Base-by-base conservation (phyloP, 2,113 vertebrate species). In the Calidris pygmaea region DNA sequence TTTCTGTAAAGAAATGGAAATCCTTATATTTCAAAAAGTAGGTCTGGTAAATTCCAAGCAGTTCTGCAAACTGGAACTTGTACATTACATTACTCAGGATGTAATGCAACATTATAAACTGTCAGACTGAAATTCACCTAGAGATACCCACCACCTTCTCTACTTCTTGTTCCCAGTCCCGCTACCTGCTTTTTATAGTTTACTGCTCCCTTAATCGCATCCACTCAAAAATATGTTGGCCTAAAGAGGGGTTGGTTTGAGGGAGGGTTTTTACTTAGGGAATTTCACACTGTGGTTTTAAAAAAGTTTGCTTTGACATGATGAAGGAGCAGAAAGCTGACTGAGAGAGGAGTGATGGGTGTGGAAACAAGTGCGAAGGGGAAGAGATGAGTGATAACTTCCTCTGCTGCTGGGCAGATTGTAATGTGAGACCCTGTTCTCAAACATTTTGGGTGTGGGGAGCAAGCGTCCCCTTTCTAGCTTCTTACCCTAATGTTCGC, bases 351-450 rank as follows among this genome's bases (percentile, higher is more conserved):
- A 96, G 48, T 37, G 77, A 87, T 87, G 87, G 84, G 52, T 94
- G 71, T 85, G 77, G 94, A 76, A 82, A 47, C 14, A 30, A 82
- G 70, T 2, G 15, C 0, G 10, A 59, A 85, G 43, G 53, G 56
- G 48, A 87, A 55, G 84, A 77, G 91, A 37, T 79, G 95, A 96
- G 84, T 52, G 93, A 89, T 56, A 32, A 24, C 81, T 96, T 96
- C 87, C 77, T 68, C 6, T 68, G 8, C 52, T 78, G n/a, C 73
- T 43, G 84, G 89, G 39, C 58, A 71, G 30, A 9, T 21, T 52
- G 84, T 52, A 87, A 94, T 5, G 43, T 41, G 83, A 94, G 74
- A 73, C 18, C 15, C 30, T 55, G 9, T 60, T 62, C 65, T 56
- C 79, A 50, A 37, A 71, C 45, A 17, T 21, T 39, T 39, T 34